Conservation (phyloP, 2,797 vertebrate genomes). For the Tolypeutes matacus region DNA sequence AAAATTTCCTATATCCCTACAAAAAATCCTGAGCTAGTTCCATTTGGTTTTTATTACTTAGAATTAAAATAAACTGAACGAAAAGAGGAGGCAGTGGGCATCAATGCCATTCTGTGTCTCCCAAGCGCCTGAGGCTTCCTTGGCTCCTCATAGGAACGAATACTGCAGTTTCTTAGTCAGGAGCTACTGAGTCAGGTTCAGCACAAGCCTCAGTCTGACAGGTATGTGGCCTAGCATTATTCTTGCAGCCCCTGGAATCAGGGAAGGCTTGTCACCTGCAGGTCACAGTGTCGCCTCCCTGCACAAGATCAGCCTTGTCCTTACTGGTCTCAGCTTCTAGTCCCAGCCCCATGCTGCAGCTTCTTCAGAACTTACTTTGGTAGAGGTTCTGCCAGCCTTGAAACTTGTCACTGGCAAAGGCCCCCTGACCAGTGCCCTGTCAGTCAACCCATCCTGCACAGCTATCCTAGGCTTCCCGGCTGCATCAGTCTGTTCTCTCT, state of each 20-base stretch:
- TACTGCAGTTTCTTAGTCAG: background rate
- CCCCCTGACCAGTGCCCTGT: background rate
- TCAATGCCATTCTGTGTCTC: background rate
- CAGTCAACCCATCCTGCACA: no score
- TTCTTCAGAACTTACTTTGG: background rate
- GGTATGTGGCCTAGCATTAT: background rate
- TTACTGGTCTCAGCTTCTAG: background rate
- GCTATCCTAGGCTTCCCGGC: background rate
- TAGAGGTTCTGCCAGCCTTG: background rate
- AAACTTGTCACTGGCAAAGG: background rate
- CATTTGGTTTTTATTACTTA: background rate
- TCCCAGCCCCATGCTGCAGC: background rate
- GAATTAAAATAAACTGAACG: background rate
- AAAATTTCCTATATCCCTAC: background rate
- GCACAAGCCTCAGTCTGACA: background rate
- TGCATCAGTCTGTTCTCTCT: no score
- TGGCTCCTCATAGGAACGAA: background rate
- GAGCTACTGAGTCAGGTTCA: fast-evolving
- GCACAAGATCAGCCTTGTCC: background rate
- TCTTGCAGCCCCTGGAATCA: background rate
- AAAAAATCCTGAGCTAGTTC: background rate
- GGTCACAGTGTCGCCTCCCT: background rate
- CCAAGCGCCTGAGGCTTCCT: background rate
- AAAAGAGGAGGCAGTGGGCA: background rate
- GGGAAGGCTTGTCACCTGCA: background rate